Evolutionary conservation across 2,113 vertebrate species (phyloP), one percentile per base, ranked within the genome.

Genomic region (Panthera tigris): DNA sequence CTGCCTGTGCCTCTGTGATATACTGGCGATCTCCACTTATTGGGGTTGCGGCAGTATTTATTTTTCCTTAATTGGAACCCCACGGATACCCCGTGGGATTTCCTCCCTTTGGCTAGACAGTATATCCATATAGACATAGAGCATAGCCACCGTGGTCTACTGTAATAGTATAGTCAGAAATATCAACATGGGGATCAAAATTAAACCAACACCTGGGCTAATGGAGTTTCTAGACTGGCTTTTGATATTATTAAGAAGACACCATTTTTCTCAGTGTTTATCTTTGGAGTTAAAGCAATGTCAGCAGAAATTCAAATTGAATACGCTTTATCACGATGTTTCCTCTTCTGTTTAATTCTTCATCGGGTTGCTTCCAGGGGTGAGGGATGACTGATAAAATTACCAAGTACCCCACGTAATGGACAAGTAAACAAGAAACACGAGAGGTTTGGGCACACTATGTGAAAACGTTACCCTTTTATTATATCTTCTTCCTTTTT

Each of bases 41-140:
- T 81, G 82, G 14, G 21, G 45, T 23, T 33, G 66, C 78, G 91
- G 69, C 21, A 93, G 81, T 97, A 91, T 79, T 63, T 97, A 52
- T 12, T 97, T 80, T 93, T 95, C 31, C 89, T 89, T 82, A 65
- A 90, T 97, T 96, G 87, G 78, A 96, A 94, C 78, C 52, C 89
- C 82, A 12, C 55, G 29, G 96, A 25, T 84, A 4, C 78, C 41
- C 71, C 79, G 50, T 95, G 91, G 91, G 48, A 52, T 97, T 92
- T 87, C 73, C 55, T 87, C 45, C 57, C 23, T 50, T 81, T 61
- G 63, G 89, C 71, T 82, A 89, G 88, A 61, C 80, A 69, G 25
- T 86, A 79, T 83, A 69, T 82, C 94, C 71, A 69, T 65, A 74
- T 9, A 94, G 91, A 93, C 39, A 19, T 4, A 83, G 41, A 79